Conservation (phyloP, 2,888 invertebrate species). For the Yponomeuta plumbellus region DNA sequence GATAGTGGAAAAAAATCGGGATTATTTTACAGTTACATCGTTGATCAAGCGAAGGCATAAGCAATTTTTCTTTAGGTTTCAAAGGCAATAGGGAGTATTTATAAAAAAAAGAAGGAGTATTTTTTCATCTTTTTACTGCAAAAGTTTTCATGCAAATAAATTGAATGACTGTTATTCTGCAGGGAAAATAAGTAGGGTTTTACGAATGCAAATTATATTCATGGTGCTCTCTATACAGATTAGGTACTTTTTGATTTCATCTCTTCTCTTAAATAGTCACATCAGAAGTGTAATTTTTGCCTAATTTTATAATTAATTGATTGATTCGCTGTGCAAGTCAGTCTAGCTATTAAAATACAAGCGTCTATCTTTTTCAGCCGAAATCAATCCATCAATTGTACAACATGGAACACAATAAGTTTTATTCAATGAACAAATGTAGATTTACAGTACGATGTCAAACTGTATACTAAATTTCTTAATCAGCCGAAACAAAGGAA, state of each 20-base stretch:
- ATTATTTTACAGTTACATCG: background rate
- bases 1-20: too few relatives aligned
- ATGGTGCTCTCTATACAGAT: background rate
- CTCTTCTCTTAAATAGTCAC: constrained; percentile 5
- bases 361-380: too few relatives aligned
- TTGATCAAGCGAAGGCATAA: background rate
- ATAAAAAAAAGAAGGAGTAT: background rate
- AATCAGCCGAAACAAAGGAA: constrained; percentile 55
- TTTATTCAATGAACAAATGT: background rate
- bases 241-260: constrained; percentile 4
- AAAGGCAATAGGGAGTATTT: background rate
- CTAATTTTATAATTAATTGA: background rate
- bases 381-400: too few relatives aligned
- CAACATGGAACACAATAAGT: background rate
- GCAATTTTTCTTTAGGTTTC: background rate
- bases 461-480: constrained; percentile 45
- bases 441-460: constrained; percentile 24
- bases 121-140: background rate
- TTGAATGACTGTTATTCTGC: constrained; percentile 1
- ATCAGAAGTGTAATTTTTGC: constrained; percentile 5
- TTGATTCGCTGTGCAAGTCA: background rate
- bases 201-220: constrained; percentile 8
- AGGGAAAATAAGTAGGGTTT: constrained; percentile 1
- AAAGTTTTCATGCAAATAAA: constrained; percentile 4
- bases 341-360: too few relatives aligned